These are phyloP conservation scores for Argyrosomus japonicus DNA, from an alignment of 2,113 vertebrate species.

Conservation along the genomic window DNA sequence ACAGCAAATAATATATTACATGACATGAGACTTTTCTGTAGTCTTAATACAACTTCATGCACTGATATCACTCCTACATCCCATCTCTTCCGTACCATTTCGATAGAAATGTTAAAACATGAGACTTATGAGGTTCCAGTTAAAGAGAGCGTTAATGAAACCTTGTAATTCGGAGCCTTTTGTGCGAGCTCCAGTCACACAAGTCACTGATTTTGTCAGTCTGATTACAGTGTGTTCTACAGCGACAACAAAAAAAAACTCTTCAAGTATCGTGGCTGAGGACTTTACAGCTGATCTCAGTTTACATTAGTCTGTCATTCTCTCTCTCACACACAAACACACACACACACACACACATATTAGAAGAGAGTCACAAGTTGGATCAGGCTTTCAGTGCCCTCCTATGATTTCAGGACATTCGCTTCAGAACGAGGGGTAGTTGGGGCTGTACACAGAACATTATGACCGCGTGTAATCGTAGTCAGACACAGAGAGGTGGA, in stretches of 20 bases:
- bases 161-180: conserved; percentile 30
- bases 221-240: conserved; percentile 78
- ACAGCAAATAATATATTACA: conserved; percentile 59
- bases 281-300: conserved; percentile 86
- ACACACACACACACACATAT: conserved; percentile 14
- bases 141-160: conserved; percentile 24
- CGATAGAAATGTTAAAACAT: conserved; percentile 20
- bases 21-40: conserved; percentile 40
- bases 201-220: conserved; percentile 36
- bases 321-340: conserved; percentile 10
- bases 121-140: conserved; percentile 42
- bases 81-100: conserved; percentile 26
- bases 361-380: conserved; percentile 20
- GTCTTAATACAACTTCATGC: conserved; percentile 45
- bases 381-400: conserved; percentile 63
- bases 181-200: conserved; percentile 18
- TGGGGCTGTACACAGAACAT: conserved; percentile 74
- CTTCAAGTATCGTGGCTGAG: conserved; percentile 91
- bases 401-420: conserved; percentile 78
- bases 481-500: conserved; percentile 80
- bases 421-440: conserved; percentile 78
- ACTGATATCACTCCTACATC: conserved; percentile 9
- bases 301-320: conserved; percentile 77
- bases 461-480: conserved; percentile 26
- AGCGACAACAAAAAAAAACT: conserved; percentile 73